A percentile compares a stretch with the other conserved stretches of the same genome.
Evolutionary conservation across 2,888 invertebrate species (phyloP).

Genomic region (Euclidia mi): DNA sequence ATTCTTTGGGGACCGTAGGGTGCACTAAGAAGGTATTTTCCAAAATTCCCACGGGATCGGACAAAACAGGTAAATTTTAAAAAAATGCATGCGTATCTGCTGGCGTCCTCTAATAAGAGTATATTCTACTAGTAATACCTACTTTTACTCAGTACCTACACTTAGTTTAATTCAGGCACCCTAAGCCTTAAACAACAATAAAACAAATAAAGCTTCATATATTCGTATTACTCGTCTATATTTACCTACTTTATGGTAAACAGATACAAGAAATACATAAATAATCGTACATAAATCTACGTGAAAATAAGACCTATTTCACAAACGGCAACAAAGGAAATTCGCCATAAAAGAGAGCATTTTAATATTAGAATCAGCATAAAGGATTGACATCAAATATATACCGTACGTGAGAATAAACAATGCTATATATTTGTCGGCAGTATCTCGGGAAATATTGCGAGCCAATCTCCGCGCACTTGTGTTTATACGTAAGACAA

Average conservation of each 20-base stretch:
- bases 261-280: slow-evolving; percentile 16
- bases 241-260: neutral
- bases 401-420: slow-evolving; percentile 34
- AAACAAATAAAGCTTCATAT: no score
- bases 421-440: slow-evolving; percentile 24
- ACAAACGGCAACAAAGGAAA: slow-evolving; percentile 37
- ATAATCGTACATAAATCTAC: slow-evolving; percentile 22
- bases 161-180: no score
- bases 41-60: no score
- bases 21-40: no score
- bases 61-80: no score
- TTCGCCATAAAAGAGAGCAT: slow-evolving; percentile 42
- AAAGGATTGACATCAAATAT: slow-evolving; percentile 57
- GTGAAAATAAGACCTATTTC: slow-evolving; percentile 45
- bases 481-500: neutral
- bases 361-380: slow-evolving; percentile 58
- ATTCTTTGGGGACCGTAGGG: no score
- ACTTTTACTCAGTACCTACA: no score
- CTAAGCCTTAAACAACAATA: no score
- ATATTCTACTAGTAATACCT: no score
- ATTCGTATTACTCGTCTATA: no score
- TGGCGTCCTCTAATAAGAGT: no score
- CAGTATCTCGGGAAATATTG: slow-evolving; percentile 34
- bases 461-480: slow-evolving; percentile 37
- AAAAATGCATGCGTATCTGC: no score